These are phyloP conservation scores for Leucophenga montana DNA, from an alignment of 2,888 invertebrate species.

Conservation along the genomic window DNA sequence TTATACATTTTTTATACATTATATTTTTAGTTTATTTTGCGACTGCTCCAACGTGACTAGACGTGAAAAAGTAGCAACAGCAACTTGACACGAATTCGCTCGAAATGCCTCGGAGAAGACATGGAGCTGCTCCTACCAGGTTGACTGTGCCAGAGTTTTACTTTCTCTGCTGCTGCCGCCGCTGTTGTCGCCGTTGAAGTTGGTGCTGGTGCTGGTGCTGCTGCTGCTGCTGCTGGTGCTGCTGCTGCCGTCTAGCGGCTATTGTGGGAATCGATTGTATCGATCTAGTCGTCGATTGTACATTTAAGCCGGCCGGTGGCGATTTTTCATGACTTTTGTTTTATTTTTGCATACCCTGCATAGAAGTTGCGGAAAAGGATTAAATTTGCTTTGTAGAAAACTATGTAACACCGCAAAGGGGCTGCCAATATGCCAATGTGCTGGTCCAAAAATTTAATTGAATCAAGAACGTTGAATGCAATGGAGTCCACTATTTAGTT, in stretches of 20 bases:
- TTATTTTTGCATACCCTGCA: background rate
- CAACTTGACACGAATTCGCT: conserved; percentile 23
- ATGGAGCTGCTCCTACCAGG: conserved; percentile 3
- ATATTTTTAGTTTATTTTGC: background rate
- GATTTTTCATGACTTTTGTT: background rate
- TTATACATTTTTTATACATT: too few species aligned
- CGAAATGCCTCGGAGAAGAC: background rate
- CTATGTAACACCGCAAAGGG: too few species aligned
- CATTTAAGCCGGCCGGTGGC: conserved; percentile 18
- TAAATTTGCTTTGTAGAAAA: too few species aligned
- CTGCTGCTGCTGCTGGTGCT: background rate
- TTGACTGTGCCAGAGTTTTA: conserved; percentile 13
- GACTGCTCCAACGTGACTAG: conserved; percentile 11
- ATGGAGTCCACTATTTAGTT: too few species aligned
- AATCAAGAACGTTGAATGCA: too few species aligned
- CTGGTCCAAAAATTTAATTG: too few species aligned
- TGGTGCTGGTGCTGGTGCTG: background rate
- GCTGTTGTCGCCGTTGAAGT: background rate
- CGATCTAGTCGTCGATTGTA: background rate
- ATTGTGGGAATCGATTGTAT: conserved; percentile 22
- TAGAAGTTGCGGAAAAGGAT: too few species aligned
- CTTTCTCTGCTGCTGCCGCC: background rate
- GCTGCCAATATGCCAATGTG: too few species aligned
- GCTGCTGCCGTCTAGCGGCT: background rate
- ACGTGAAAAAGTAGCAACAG: conserved; percentile 21